phyloP scores from a whole-genome alignment of 1,140 invertebrate species.

The Drosophila obscura region DNA sequence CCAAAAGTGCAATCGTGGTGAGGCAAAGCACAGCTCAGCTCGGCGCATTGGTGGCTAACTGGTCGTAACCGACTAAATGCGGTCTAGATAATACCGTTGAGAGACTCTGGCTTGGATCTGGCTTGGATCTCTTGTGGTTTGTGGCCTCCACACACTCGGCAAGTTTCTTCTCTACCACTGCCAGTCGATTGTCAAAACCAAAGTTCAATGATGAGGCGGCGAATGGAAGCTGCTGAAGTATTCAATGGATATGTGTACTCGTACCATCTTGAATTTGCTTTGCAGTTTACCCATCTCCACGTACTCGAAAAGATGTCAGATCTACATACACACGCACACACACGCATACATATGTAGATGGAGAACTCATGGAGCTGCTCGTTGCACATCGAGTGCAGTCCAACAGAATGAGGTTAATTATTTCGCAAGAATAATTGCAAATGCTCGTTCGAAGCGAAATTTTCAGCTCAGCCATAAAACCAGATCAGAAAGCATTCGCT shows the following conservation, averaged over 20 bases:
- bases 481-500: conserved; percentile 9
- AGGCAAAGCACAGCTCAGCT: conserved; percentile 44
- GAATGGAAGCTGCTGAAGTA: conserved; percentile 3
- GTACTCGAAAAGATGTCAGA: conserved; percentile 2
- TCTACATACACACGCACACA: conserved; percentile 10
- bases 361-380: conserved; percentile 15
- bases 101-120: background rate
- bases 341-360: too few relatives aligned
- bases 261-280: conserved; percentile 3
- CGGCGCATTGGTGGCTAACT: conserved; percentile 46
- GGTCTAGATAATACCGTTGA: conserved; percentile 52
- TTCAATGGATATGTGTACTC: background rate
- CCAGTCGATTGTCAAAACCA: conserved; percentile 45
- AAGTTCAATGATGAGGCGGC: conserved; percentile 64
- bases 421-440: conserved; percentile 61
- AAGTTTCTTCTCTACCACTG: conserved; percentile 1
- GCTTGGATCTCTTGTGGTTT: conserved; percentile 26
- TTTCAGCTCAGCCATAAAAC: conserved; percentile 27
- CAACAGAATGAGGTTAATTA: conserved; percentile 54
- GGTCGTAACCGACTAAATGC: conserved; percentile 65
- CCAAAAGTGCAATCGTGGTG: conserved; percentile 46
- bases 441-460: conserved; percentile 20
- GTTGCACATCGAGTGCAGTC: conserved; percentile 51
- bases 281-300: conserved; percentile 5
- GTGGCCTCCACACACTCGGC: conserved; percentile 27